phyloP scores from a whole-genome alignment of 1,140 invertebrate genomes.

The Stegodyphus mimosarum region DNA sequence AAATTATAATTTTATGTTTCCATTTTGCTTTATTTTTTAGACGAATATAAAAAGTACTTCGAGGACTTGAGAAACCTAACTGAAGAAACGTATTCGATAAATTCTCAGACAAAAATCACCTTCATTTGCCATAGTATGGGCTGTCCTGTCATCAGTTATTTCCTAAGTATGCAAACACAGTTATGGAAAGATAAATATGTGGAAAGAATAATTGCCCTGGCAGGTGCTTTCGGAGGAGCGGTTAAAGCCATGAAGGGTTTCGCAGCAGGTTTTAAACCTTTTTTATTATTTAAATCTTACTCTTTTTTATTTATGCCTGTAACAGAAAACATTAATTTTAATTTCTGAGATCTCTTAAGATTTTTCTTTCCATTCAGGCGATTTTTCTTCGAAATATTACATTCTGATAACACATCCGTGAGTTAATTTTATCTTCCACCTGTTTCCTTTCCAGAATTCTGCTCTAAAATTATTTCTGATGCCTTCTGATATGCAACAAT shows the following conservation, averaged over 20 bases:
- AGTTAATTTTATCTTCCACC: too few species aligned
- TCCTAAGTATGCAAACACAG: conserved; percentile 82
- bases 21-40: conserved; percentile 72
- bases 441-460: too few species aligned
- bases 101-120: conserved; percentile 82
- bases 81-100: conserved; percentile 85
- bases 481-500: too few species aligned
- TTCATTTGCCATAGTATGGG: conserved; percentile 97
- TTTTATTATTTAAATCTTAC: background rate
- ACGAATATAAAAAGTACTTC: conserved; percentile 90
- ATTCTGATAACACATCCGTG: too few species aligned
- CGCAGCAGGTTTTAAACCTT: conserved; percentile 79
- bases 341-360: too few species aligned
- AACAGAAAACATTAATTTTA: too few species aligned
- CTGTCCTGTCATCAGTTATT: conserved; percentile 85
- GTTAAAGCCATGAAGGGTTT: conserved; percentile 94
- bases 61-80: conserved; percentile 79
- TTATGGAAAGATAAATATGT: conserved; percentile 95
- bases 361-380: too few species aligned
- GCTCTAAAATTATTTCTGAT: too few species aligned
- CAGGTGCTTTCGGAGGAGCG: conserved; percentile 93
- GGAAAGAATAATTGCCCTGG: conserved; percentile 82
- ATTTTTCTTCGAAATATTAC: too few species aligned
- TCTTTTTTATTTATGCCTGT: too few species aligned
- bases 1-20: too few species aligned